A percentile compares a stretch with the other conserved stretches of the same genome.
Conservation (phyloP, 2,113 vertebrate genomes). For the Danionella cerebrum region DNA sequence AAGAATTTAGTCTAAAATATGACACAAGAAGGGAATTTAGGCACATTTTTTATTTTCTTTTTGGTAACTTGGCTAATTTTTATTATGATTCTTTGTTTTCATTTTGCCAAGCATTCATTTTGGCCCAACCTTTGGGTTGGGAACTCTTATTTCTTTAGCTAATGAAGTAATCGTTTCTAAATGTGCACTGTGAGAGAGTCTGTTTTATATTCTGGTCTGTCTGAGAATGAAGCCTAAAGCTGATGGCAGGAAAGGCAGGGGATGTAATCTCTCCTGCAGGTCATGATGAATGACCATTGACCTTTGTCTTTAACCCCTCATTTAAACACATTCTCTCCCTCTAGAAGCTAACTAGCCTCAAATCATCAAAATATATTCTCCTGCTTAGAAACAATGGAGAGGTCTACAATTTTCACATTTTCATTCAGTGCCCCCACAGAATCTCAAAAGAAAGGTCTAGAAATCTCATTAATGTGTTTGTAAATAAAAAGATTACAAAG, state of each 20-base stretch:
- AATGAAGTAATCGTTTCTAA: background rate
- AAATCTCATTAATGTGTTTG: no score
- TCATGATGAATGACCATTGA: conserved; percentile 5
- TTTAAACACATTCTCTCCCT: background rate
- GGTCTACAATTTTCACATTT: no score
- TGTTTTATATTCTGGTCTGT: background rate
- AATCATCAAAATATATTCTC: background rate
- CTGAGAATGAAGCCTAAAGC: background rate
- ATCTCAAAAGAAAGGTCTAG: no score
- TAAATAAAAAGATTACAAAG: no score
- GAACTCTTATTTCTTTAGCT: no score
- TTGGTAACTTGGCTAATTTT: no score
- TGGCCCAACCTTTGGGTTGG: no score
- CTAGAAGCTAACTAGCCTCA: background rate
- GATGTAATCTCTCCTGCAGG: background rate
- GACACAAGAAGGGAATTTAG: no score
- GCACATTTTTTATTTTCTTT: no score
- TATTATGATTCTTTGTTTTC: background rate
- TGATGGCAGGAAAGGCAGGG: background rate
- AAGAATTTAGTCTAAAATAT: no score
- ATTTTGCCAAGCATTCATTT: background rate
- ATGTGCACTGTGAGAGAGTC: background rate
- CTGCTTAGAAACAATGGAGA: no score
- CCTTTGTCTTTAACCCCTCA: conserved; percentile 5
- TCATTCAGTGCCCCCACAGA: no score